Conservation (phyloP, 92 coral and sea anemone species). For the Plumapathes pennacea region DNA sequence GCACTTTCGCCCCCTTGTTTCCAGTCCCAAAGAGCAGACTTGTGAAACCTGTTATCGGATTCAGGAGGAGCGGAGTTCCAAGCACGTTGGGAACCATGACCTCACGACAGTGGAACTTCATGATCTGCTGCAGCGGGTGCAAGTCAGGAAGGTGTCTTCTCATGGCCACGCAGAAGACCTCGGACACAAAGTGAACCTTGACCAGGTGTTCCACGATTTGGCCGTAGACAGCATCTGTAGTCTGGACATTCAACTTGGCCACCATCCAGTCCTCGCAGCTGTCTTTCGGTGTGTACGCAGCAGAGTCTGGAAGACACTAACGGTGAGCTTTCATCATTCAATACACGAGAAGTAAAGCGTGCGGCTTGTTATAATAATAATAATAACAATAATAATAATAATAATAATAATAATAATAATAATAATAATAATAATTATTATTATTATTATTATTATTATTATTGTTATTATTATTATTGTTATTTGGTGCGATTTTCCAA, state of each 20-base stretch:
- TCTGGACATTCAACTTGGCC: constrained; percentile 32
- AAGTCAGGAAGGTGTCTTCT: constrained; percentile 14
- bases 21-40: constrained; percentile 26
- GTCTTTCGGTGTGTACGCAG: constrained; percentile 16
- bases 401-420: too few species aligned
- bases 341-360: too few species aligned
- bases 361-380: too few species aligned
- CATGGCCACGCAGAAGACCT: constrained; percentile 33
- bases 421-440: too few species aligned
- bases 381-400: too few species aligned
- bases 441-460: too few species aligned
- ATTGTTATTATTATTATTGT: too few species aligned
- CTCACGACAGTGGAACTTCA: constrained; percentile 48
- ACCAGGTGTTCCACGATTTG: constrained; percentile 35
- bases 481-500: too few species aligned
- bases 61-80: constrained; percentile 20
- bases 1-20: constrained; percentile 9
- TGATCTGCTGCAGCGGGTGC: constrained; percentile 29
- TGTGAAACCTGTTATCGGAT: neutral
- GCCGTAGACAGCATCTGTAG: constrained; percentile 22
- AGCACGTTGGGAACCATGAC: constrained; percentile 14
- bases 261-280: constrained; percentile 25
- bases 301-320: constrained; percentile 23
- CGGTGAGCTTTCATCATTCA: too few species aligned
- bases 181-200: constrained; percentile 35